Evolutionary conservation across 2,888 invertebrate genomes (phyloP), one percentile per base, ranked within the genome.

Genomic region (Drosophila colorata): DNA sequence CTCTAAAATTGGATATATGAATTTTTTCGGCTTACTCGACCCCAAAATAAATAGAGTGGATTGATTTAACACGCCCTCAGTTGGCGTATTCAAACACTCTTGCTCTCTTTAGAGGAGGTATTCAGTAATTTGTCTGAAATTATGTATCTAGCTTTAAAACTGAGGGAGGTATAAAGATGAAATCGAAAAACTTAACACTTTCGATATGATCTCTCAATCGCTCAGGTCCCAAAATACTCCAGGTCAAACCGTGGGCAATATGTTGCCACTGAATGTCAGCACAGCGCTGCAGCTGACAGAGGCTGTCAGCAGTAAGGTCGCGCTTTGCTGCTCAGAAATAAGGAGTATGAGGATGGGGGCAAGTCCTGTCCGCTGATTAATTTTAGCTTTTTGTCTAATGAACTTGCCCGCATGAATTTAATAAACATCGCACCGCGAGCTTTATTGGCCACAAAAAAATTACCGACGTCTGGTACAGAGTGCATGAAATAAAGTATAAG

Each of bases 311-410:
- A 78, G 71, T 20, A 52, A 68, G n/a, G 47, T 74, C 4, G 80
- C 77, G 78, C 35, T n/a, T n/a, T 80, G 46, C 41, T 81, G 33
- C 35, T 65, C 37, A 58, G 41, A 2, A 31, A 43, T n/a, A 41
- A 31, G 9, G 58, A 37, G 20, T 20, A 28, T 23, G 51, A 14
- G 6, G 11, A 8, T 3, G 31, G 11, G 51, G 8, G 9, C 23
- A 20, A 13, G 31, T 31, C 3, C 43, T 51, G 57, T 8, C 4
- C 16, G 52, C 47, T 83, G 88, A 83, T 88, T 83, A 88, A 88
- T 88, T 86, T 82, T 33, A 66, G 83, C 86, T 86, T 76, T 85
- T 86, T 86, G 80, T 77, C 87, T 84, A 84, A 88, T 84, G 88
- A 84, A 86, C 83, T 84, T 73, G 80, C 59, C 77, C 63, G 59